A percentile compares a stretch with the other conserved stretches of the same genome.
Conservation (phyloP, 2,797 vertebrate genomes). For the Garrulus glandarius region DNA sequence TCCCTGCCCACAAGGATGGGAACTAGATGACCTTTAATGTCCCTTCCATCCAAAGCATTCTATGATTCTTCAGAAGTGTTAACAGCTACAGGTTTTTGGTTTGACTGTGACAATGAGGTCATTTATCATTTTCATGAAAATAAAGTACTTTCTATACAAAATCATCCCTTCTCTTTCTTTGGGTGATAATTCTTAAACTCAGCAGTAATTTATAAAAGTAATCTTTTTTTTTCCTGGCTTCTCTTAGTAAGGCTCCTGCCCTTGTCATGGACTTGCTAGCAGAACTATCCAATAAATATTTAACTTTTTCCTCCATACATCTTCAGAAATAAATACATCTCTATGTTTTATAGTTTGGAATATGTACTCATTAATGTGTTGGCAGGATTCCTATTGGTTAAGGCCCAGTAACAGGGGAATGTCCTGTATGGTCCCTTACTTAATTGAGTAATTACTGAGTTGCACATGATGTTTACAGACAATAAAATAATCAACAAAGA, state of each 20-base stretch:
- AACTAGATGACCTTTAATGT: neutral
- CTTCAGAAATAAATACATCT: constrained; percentile 50
- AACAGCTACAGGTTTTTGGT: neutral
- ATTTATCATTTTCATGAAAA: neutral
- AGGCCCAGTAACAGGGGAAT: constrained; percentile 65
- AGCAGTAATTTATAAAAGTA: neutral
- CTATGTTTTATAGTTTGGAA: constrained; percentile 23
- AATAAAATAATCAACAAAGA: constrained; percentile 59
- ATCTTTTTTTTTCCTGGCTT: neutral
- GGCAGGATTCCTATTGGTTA: constrained; percentile 53
- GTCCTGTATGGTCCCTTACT: constrained; percentile 22
- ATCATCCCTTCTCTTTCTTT: neutral
- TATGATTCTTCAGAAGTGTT: neutral
- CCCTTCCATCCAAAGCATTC: neutral
- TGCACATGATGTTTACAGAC: constrained; percentile 45
- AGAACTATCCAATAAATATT: constrained; percentile 42
- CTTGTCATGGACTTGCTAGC: neutral
- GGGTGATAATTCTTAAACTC: neutral
- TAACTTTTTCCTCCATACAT: constrained; percentile 7
- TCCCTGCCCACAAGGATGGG: neutral
- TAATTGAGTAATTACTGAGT: constrained; percentile 31
- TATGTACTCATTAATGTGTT: constrained; percentile 22
- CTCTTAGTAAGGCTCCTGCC: neutral
- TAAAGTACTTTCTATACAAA: neutral
- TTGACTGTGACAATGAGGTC: neutral